These are phyloP conservation scores for Cecidostiba fungosa DNA, from an alignment of 2,888 invertebrate species.

Conservation along the genomic window DNA sequence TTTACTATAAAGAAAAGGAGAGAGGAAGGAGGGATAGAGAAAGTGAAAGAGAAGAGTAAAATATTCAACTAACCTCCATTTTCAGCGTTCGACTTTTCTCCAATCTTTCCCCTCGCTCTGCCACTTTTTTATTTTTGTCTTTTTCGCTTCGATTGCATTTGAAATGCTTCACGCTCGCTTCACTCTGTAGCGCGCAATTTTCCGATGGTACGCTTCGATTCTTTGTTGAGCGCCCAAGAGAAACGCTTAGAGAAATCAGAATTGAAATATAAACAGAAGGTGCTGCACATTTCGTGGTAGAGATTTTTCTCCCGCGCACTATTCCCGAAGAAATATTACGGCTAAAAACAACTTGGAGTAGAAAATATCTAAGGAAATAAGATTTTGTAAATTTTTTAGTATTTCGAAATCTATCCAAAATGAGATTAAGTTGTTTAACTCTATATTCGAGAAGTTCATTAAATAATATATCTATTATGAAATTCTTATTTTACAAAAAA, in stretches of 20 bases:
- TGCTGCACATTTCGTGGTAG: background rate
- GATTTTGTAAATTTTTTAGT: no score
- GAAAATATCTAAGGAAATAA: no score
- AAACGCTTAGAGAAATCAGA: slow-evolving; percentile 33
- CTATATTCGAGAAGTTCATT: no score
- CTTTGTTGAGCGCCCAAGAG: slow-evolving; percentile 21
- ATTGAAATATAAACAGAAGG: slow-evolving; percentile 38
- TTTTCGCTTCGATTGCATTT: slow-evolving; percentile 23
- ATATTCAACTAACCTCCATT: slow-evolving; percentile 8
- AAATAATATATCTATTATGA: no score
- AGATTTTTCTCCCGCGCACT: background rate
- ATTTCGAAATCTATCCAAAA: no score
- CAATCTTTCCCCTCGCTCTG: background rate
- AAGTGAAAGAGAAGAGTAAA: background rate
- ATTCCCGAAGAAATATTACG: background rate
- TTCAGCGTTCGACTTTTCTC: background rate
- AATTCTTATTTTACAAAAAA: no score
- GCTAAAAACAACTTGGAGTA: no score
- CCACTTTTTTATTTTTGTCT: slow-evolving; percentile 23
- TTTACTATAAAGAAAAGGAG: background rate
- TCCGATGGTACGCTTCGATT: slow-evolving; percentile 29
- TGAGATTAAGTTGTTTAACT: no score
- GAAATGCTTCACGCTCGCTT: slow-evolving; percentile 8
- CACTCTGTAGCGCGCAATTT: slow-evolving; percentile 19
- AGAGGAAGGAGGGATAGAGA: background rate